phyloP scores from a whole-genome alignment of 2,888 invertebrate genomes.

The Campoplex capitator region DNA sequence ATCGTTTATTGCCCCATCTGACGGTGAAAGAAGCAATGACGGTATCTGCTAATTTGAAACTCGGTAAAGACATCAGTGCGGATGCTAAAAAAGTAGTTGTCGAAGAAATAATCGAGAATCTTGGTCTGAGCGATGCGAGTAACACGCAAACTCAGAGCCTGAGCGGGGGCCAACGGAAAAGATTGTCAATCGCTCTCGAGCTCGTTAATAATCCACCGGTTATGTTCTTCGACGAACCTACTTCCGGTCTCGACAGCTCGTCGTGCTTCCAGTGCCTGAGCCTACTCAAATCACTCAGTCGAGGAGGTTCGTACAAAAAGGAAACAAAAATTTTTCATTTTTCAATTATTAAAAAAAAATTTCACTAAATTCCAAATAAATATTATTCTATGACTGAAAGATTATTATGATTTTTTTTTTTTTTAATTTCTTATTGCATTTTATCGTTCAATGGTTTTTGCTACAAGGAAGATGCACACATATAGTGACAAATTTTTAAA shows the following conservation, averaged over 20 bases:
- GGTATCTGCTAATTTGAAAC: slow-evolving; percentile 96
- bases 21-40: slow-evolving; percentile 97
- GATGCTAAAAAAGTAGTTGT: slow-evolving; percentile 92
- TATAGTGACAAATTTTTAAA: no score
- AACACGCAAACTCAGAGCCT: slow-evolving; percentile 93
- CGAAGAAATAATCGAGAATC: slow-evolving; percentile 93
- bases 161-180: slow-evolving; percentile 96
- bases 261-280: slow-evolving; percentile 97
- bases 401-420: no score
- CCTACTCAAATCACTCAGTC: slow-evolving; percentile 93
- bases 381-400: no score
- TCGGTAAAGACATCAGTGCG: slow-evolving; percentile 91
- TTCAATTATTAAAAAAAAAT: no score
- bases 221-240: slow-evolving; percentile 99
- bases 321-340: background rate
- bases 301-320: slow-evolving; percentile 86
- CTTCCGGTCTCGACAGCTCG: slow-evolving; percentile 96
- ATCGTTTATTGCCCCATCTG: slow-evolving; percentile 94
- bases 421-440: no score
- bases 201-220: slow-evolving; percentile 98
- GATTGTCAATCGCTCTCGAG: slow-evolving; percentile 96
- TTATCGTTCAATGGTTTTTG: no score
- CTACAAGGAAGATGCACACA: no score
- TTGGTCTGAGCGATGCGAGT: slow-evolving; percentile 92
- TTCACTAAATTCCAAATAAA: no score